phyloP scores from a whole-genome alignment of 2,113 vertebrate genomes.

The Cephalopholis sonnerati region DNA sequence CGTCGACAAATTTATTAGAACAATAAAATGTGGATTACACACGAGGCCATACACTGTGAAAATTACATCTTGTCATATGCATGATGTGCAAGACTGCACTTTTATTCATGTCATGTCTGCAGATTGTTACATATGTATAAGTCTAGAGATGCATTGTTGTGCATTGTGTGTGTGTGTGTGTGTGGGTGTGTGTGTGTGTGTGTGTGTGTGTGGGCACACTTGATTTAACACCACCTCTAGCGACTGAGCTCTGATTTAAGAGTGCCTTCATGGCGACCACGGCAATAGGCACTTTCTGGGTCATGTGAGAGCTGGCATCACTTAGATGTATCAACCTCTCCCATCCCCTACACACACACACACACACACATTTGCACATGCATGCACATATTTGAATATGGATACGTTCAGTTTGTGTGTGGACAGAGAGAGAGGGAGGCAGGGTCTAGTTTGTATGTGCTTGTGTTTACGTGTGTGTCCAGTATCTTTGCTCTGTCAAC shows the following conservation, averaged over 20 bases:
- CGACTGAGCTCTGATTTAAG: constrained; percentile 66
- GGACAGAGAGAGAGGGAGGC: constrained; percentile 14
- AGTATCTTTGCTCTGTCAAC: constrained; percentile 58
- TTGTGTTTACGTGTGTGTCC: constrained; percentile 3
- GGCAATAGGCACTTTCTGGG: constrained; percentile 57
- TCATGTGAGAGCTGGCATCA: constrained; percentile 62
- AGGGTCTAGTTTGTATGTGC: neutral
- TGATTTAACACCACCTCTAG: constrained; percentile 69
- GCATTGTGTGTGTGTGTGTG: constrained; percentile 15
- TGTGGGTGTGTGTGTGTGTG: neutral
- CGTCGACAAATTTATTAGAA: neutral
- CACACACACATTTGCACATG: constrained; percentile 1
- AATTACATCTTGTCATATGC: constrained; percentile 13
- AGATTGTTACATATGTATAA: constrained; percentile 36
- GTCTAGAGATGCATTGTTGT: neutral
- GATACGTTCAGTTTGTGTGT: neutral
- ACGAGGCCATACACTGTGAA: neutral
- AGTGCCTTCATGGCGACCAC: constrained; percentile 49
- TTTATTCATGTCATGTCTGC: constrained; percentile 23
- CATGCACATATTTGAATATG: constrained; percentile 4
- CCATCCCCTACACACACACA: neutral
- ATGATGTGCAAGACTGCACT: constrained; percentile 10
- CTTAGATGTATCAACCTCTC: constrained; percentile 35
- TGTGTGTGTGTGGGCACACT: neutral
- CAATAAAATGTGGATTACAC: neutral